Evolutionary conservation across 2,113 vertebrate genomes (phyloP), one percentile per base, ranked within the genome.

Genomic region (Phaetusa simplex): DNA sequence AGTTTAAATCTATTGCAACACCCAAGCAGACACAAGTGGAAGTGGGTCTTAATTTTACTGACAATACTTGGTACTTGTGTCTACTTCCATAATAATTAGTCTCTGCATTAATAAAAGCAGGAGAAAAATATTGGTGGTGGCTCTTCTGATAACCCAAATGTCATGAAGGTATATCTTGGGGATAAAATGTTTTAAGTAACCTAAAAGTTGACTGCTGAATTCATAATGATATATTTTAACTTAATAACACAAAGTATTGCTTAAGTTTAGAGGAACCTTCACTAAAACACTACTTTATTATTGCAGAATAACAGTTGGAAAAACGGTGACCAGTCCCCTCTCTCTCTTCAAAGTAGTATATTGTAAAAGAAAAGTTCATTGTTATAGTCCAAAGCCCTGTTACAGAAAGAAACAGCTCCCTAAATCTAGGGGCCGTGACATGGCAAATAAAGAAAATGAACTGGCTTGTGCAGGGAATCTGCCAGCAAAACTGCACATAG

Each of bases 391-490:
- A 97, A 98, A 97, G 96, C 86, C 95, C 95, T 98, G 95, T 96
- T 97, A 97, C 80, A 97, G 94, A 97, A 98, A 94, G 97, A 98
- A 98, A 82, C 97, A 96, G 95, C 94, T 97, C 96, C 97, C 97
- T 96, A 97, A 86, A 93, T 94, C 95, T 83, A 97, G 98, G 98
- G 97, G 84, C 88, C 97, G 97, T 97, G 98, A 99, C 97, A 98
- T 99, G 97, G 98, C 99, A 97, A 99, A 99, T 98, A 99, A 99
- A 95, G 99, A 99, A 97, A 99, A 99, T 88, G 98, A 99, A 98
- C 98, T 99, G 97, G 99, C 99, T 89, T 99, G 99, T 97, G 98
- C 98, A 81, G 97, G 98, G 74, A 99, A 99, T 90, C 96, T 99
- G 96, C 97, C 98, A 88, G 98, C 98, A 91, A 98, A 98, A 93